A percentile compares a stretch with the other conserved stretches of the same genome.
Evolutionary conservation across 2,888 invertebrate genomes (phyloP).

Genomic region (Scaptomyza polygonia): DNA sequence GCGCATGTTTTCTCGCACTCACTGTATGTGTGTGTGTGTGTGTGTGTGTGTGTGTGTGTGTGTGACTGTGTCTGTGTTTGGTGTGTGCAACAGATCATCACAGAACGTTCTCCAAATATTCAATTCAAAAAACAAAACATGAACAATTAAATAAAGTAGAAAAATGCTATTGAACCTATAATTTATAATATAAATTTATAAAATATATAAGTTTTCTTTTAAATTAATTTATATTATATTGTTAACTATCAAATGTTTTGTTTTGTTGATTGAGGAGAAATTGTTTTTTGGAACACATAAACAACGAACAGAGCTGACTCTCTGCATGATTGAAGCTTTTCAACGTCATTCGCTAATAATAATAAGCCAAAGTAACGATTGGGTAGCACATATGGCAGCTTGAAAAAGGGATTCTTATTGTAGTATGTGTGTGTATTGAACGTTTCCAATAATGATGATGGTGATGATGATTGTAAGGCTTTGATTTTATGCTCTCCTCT

Average conservation of each 20-base stretch:
- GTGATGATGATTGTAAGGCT: constrained; percentile 19
- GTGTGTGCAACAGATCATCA: constrained; percentile 23
- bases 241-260: too few species aligned
- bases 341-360: constrained; percentile 62
- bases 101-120: constrained; percentile 27
- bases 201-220: too few species aligned
- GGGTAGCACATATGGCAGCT: constrained; percentile 23
- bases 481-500: background rate
- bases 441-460: constrained; percentile 30
- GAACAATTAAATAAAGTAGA: background rate
- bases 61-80: too few species aligned
- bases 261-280: background rate
- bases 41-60: constrained; percentile 6
- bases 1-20: constrained; percentile 46
- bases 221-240: too few species aligned
- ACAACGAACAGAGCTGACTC: background rate
- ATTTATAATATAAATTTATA: too few species aligned
- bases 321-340: constrained; percentile 55
- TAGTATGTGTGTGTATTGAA: constrained; percentile 10
- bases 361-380: constrained; percentile 28
- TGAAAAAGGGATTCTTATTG: background rate
- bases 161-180: too few species aligned
- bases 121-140: constrained; percentile 6
- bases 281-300: constrained; percentile 17
- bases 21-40: constrained; percentile 4